Base-by-base conservation (phyloP, 2,113 vertebrate species). In the Sander vitreus region DNA sequence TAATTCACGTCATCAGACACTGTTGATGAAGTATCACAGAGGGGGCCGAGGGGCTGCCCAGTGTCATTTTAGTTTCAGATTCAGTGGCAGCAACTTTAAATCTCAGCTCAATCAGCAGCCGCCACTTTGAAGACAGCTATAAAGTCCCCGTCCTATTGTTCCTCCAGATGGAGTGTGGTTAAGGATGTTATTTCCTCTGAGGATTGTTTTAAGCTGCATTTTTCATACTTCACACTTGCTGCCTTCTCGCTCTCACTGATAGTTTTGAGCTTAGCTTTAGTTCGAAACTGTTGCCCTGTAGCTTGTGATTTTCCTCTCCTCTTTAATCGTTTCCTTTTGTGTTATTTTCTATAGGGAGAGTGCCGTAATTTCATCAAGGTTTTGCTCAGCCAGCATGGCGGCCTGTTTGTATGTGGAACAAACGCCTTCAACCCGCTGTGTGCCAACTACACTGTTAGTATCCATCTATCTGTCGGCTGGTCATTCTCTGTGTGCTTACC, bases 321-420 rank as follows among this genome's bases (percentile, higher is more conserved):
- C 58, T 77, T 76, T 85, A 75, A 66, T 77, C 15, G 27, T 58
- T 75, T 58, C 11, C 39, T 74, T 51, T 45, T 74, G 64, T 70
- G 57, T 48, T 58, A 67, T 76, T 77, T 68, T 75, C 23, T 30
- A 0, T 93, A 99, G 98, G 97, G 95, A 80, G 98, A 99, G 92
- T 99, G 98, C 76, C 96, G 97, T 47, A 99, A 99, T 92, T 99
- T 98, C 82, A 88, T 99, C 87, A 99, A 99, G 95, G 98, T 99
- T 85, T 91, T 99, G 82, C 95, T 99, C 86, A 96, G 96, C 65
- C 93, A 96, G 19, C 96, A 96, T 1, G 94, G 95, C 66, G 96
- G 96, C 75, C 96, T 99, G 54, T 99, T 99, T 58, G 96, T 98
- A 55, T 99, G 98, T 0, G 98, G 98, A 77, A 99, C 98, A 85